These are phyloP conservation scores for Lepidocolaptes lacrymiger DNA, from an alignment of 2,797 vertebrate genomes.

Conservation along the genomic window DNA sequence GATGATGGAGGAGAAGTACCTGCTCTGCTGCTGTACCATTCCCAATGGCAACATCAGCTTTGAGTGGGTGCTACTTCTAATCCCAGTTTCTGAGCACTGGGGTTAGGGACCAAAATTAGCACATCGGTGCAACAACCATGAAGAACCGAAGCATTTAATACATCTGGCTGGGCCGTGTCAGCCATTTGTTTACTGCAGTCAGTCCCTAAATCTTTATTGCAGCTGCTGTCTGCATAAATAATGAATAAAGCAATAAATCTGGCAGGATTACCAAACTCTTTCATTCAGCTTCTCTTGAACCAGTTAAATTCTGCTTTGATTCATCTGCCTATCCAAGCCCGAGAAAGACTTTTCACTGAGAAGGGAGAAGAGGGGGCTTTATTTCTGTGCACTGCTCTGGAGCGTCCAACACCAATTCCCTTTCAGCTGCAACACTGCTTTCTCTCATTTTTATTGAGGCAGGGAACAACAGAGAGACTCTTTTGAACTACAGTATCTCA, in stretches of 20 bases:
- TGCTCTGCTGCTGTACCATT: not conserved
- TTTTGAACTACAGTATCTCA: not conserved
- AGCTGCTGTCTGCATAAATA: constrained; percentile 17
- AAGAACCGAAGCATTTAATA: not conserved
- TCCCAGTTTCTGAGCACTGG: fast-evolving
- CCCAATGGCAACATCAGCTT: fast-evolving
- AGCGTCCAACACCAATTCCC: not conserved
- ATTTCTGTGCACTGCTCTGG: not conserved
- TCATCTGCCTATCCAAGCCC: not conserved
- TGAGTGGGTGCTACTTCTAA: not conserved
- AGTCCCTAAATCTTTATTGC: not conserved
- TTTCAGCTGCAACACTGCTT: not conserved
- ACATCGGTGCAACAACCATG: not conserved
- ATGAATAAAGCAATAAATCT: not conserved
- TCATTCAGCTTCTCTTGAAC: not conserved
- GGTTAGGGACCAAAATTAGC: not conserved
- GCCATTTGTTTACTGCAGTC: not conserved
- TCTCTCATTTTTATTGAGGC: not conserved
- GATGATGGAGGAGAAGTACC: not conserved
- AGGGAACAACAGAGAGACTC: not conserved
- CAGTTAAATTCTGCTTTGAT: not conserved
- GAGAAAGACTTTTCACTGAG: not conserved
- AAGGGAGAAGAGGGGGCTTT: not conserved
- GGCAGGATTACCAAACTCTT: not conserved
- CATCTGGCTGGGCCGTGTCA: not conserved